Percentiles rank a stretch among this genome's conserved stretches.
These are phyloP conservation scores for Tetrapedia diversipes DNA, from an alignment of 2,888 invertebrate species.

Conservation along the genomic window DNA sequence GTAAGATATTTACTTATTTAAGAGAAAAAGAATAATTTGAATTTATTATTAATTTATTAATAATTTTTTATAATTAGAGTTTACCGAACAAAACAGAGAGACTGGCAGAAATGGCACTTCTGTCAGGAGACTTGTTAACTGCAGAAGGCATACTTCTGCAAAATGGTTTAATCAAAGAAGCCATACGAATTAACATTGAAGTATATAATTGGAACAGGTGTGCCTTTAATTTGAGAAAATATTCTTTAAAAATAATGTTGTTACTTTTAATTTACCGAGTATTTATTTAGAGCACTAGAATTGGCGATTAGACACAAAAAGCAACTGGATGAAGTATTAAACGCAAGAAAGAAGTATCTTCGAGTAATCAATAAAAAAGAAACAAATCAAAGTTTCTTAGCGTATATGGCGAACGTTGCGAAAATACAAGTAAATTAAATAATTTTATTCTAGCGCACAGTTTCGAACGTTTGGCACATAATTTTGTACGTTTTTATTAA, in stretches of 20 bases:
- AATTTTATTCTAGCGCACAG: slow-evolving; percentile 10
- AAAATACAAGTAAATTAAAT: slow-evolving; percentile 47
- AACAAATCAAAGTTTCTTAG: slow-evolving; percentile 84
- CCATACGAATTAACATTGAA: slow-evolving; percentile 88
- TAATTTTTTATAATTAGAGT: slow-evolving; percentile 79
- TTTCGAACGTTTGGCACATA: slow-evolving; percentile 26
- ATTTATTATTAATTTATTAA: too few species aligned
- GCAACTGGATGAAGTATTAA: slow-evolving; percentile 89
- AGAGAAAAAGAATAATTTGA: background rate
- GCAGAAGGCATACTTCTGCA: slow-evolving; percentile 89
- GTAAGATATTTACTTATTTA: background rate
- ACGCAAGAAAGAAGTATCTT: slow-evolving; percentile 87
- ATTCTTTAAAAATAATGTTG: slow-evolving; percentile 19
- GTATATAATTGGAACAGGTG: slow-evolving; percentile 91
- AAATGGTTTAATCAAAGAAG: slow-evolving; percentile 87
- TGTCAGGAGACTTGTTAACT: slow-evolving; percentile 88
- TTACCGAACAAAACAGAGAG: slow-evolving; percentile 85
- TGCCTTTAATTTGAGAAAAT: background rate
- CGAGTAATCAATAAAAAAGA: slow-evolving; percentile 85
- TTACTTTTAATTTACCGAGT: background rate
- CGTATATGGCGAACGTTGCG: slow-evolving; percentile 57
- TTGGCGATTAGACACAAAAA: slow-evolving; percentile 89
- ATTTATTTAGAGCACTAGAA: slow-evolving; percentile 87
- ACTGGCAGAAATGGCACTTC: slow-evolving; percentile 87
- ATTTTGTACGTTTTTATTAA: slow-evolving; percentile 5